Evolutionary conservation across 2,888 invertebrate species (phyloP).

Genomic region (Rhagium mordax): DNA sequence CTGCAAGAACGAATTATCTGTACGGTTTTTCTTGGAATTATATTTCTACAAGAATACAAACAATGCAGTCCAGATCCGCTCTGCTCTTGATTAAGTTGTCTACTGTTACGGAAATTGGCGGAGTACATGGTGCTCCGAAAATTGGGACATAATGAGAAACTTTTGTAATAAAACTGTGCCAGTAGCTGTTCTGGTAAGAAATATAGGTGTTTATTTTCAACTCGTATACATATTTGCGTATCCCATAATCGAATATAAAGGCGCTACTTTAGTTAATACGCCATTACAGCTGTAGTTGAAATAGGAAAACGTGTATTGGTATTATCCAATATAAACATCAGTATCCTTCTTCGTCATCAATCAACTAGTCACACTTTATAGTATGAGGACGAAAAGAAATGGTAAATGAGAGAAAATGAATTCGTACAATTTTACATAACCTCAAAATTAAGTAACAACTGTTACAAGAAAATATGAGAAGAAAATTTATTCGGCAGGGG

Average conservation of each 20-base stretch:
- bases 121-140: conserved; percentile 35
- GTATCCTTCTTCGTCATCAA: too few relatives aligned
- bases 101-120: conserved; percentile 59
- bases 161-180: conserved; percentile 37
- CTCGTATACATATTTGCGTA: not conserved
- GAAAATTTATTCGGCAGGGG: too few relatives aligned
- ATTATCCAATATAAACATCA: too few relatives aligned
- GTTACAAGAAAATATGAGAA: too few relatives aligned
- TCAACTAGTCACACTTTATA: too few relatives aligned
- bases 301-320: too few relatives aligned
- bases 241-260: not conserved
- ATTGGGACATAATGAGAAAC: conserved; percentile 54
- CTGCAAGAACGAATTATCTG: conserved; percentile 59
- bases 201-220: not conserved
- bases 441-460: too few relatives aligned
- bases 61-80: conserved; percentile 58
- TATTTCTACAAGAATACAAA: conserved; percentile 58
- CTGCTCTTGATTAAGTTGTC: conserved; percentile 61
- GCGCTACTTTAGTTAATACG: too few relatives aligned
- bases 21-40: conserved; percentile 57
- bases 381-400: too few relatives aligned
- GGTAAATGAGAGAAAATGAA: too few relatives aligned
- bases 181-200: not conserved
- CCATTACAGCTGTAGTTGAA: too few relatives aligned
- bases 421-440: too few relatives aligned